These are phyloP conservation scores for Equus quagga DNA, from an alignment of 2,113 vertebrate species.

Conservation along the genomic window DNA sequence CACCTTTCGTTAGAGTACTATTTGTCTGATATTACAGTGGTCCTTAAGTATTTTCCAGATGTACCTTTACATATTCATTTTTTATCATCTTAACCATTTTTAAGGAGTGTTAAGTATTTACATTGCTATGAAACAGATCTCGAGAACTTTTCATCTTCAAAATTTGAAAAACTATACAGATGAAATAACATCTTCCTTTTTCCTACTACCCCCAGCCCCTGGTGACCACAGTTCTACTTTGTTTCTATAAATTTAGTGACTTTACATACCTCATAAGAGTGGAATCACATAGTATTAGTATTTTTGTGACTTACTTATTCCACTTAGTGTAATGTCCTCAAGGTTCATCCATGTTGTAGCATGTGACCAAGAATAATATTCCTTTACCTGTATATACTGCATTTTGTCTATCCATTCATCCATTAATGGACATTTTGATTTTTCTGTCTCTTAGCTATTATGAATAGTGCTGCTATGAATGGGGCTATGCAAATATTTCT, in stretches of 20 bases:
- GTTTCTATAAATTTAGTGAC: not conserved
- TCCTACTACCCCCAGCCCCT: rapidly evolving
- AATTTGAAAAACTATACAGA: not conserved
- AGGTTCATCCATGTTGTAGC: not conserved
- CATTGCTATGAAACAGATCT: not conserved
- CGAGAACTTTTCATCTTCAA: not conserved
- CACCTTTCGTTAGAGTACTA: not conserved
- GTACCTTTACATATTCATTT: not conserved
- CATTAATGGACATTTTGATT: not conserved
- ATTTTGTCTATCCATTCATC: not conserved
- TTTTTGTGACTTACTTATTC: not conserved
- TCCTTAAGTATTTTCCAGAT: not conserved
- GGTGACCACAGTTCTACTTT: not conserved
- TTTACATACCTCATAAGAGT: not conserved
- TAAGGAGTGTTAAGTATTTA: not conserved
- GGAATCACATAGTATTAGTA: not conserved
- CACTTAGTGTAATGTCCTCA: not conserved
- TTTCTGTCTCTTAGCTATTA: not conserved
- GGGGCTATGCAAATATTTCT: not conserved
- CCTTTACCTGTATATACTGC: not conserved
- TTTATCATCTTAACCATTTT: not conserved
- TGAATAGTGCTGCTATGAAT: not conserved
- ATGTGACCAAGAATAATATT: not conserved
- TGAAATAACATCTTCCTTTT: not conserved
- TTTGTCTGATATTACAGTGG: not conserved